Conservation (phyloP, 2,113 vertebrate species). For the Sceloporus undulatus region DNA sequence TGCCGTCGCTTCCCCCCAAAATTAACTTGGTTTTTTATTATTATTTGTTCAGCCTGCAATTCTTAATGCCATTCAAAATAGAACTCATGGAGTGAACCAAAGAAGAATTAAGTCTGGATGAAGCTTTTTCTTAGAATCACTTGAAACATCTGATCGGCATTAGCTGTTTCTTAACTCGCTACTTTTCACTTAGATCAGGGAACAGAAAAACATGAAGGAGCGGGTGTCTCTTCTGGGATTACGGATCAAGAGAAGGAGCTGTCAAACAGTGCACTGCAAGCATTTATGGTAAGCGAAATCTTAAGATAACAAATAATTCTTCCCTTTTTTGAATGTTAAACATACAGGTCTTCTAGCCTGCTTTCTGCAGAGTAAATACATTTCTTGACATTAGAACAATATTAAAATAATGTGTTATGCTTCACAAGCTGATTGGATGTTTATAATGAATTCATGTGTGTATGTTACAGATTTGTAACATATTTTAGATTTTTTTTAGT, state of each 20-base stretch:
- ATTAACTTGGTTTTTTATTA: not conserved
- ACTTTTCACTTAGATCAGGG: constrained; percentile 83
- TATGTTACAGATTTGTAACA: not conserved
- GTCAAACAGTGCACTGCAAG: constrained; percentile 86
- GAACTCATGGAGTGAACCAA: not conserved
- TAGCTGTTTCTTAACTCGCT: constrained; percentile 37
- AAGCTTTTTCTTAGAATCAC: not conserved
- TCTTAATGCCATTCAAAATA: not conserved
- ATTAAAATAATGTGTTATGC: not conserved
- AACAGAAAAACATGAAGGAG: constrained; percentile 87
- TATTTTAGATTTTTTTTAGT: too few species aligned
- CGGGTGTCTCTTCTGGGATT: constrained; percentile 82
- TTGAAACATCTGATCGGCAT: constrained; percentile 9
- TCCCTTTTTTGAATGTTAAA: not conserved
- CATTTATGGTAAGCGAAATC: constrained; percentile 84
- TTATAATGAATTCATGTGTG: not conserved
- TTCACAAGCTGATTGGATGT: not conserved
- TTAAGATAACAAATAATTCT: not conserved
- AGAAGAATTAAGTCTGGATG: constrained; percentile 15
- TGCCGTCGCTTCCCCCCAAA: too few species aligned
- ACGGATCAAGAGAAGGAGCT: constrained; percentile 94
- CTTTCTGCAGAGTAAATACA: not conserved
- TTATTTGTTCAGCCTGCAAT: not conserved
- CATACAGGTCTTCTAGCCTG: not conserved
- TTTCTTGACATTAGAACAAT: not conserved